phyloP scores from a whole-genome alignment of 2,888 invertebrate genomes.

The Glaucopsyche alexis region DNA sequence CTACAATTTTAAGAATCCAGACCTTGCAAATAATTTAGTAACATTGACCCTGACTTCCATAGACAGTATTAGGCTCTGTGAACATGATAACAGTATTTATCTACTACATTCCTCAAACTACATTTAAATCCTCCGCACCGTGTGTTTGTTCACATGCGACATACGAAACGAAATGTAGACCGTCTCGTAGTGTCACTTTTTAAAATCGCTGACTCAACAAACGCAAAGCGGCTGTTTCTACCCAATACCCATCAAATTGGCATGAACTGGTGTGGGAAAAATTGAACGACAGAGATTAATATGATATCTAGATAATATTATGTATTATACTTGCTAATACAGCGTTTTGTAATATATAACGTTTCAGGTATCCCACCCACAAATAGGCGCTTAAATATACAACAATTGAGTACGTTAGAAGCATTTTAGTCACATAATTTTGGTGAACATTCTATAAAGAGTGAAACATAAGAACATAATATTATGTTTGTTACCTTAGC shows the following conservation, averaged over 20 bases:
- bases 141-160: background rate
- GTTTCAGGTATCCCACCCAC: too few relatives aligned
- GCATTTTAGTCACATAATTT: too few relatives aligned
- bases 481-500: slow-evolving; percentile 49
- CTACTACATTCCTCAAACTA: background rate
- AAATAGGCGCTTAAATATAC: too few relatives aligned
- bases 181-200: background rate
- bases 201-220: background rate
- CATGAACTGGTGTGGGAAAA: too few relatives aligned
- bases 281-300: too few relatives aligned
- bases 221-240: background rate
- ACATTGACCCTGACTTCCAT: slow-evolving; percentile 8
- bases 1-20: too few relatives aligned
- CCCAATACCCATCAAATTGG: background rate
- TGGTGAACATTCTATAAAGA: background rate
- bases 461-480: background rate
- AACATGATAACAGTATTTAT: background rate
- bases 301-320: too few relatives aligned
- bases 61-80: background rate
- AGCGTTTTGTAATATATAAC: too few relatives aligned
- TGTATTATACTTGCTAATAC: too few relatives aligned
- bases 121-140: background rate
- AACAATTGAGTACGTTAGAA: too few relatives aligned
- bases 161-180: background rate
- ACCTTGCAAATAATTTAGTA: background rate